Percentiles rank a stretch among this genome's conserved stretches.
Conservation (phyloP, 2,113 vertebrate species). For the Scartelaos histophorus region DNA sequence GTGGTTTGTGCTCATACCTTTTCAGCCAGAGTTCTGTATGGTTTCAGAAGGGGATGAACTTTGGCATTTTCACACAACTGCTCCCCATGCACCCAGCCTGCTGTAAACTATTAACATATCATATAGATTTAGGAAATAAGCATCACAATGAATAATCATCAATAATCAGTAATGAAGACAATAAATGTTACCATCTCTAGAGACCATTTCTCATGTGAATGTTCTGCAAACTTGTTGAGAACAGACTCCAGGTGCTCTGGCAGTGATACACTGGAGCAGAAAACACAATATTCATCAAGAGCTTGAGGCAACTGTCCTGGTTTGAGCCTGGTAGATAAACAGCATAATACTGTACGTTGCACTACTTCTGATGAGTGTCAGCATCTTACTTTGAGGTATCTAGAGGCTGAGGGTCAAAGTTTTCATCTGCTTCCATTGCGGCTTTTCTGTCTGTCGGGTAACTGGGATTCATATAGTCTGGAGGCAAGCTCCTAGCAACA, state of each 20-base stretch:
- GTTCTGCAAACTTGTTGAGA: conserved; percentile 94
- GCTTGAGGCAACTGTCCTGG: background rate
- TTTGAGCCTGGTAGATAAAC: background rate
- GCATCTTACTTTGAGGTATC: conserved; percentile 82
- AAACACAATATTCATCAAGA: conserved; percentile 22
- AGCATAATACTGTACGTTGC: background rate
- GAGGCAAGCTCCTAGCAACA: conserved; percentile 87
- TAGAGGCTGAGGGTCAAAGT: conserved; percentile 89
- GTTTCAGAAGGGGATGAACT: conserved; percentile 93
- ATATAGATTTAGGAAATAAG: background rate
- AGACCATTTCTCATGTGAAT: conserved; percentile 95
- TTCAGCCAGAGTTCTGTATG: conserved; percentile 91
- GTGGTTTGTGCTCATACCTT: conserved; percentile 78
- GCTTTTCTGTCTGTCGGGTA: conserved; percentile 83
- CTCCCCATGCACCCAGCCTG: conserved; percentile 94
- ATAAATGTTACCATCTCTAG: conserved; percentile 85
- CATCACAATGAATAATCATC: background rate
- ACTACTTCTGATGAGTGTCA: background rate
- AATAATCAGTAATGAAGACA: background rate
- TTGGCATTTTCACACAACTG: conserved; percentile 88
- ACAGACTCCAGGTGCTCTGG: conserved; percentile 90
- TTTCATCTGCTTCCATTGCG: conserved; percentile 85
- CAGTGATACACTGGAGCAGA: conserved; percentile 79
- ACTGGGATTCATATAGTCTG: conserved; percentile 88
- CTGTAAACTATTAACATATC: conserved; percentile 81